Conservation (phyloP, 2,888 invertebrate species). For the Zele albiditarsus region DNA sequence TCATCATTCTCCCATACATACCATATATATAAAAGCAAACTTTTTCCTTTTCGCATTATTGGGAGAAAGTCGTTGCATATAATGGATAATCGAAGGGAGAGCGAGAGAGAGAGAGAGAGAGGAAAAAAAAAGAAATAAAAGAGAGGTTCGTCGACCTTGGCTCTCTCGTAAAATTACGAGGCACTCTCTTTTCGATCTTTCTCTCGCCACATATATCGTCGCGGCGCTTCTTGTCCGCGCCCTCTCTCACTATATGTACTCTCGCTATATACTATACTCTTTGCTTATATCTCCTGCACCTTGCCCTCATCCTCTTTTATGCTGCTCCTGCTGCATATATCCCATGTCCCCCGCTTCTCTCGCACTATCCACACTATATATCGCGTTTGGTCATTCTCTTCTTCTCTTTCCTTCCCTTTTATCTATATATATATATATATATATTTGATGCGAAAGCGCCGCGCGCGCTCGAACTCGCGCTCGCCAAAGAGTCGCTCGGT, state of each 20-base stretch:
- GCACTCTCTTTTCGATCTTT: constrained; percentile 23
- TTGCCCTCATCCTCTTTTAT: constrained; percentile 23
- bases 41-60: too few species aligned
- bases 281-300: constrained; percentile 3
- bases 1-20: too few species aligned
- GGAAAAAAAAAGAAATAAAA: not conserved
- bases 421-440: constrained; percentile 3
- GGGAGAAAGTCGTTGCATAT: too few species aligned
- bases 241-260: not conserved
- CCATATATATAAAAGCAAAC: too few species aligned
- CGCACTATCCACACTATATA: constrained; percentile 21
- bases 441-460: constrained; percentile 18
- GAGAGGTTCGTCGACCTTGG: constrained; percentile 59
- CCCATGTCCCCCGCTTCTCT: constrained; percentile 9
- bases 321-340: not conserved
- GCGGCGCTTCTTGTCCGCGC: not conserved
- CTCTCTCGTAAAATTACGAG: constrained; percentile 59
- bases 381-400: not conserved
- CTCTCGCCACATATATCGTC: constrained; percentile 21
- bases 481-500: constrained; percentile 43
- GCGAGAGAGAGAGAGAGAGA: not conserved
- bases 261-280: not conserved
- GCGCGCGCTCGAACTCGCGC: constrained; percentile 16
- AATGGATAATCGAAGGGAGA: constrained; percentile 1
- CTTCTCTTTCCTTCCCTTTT: not conserved